Conservation (phyloP, 2,888 invertebrate genomes). For the Coecobrya sp. region DNA sequence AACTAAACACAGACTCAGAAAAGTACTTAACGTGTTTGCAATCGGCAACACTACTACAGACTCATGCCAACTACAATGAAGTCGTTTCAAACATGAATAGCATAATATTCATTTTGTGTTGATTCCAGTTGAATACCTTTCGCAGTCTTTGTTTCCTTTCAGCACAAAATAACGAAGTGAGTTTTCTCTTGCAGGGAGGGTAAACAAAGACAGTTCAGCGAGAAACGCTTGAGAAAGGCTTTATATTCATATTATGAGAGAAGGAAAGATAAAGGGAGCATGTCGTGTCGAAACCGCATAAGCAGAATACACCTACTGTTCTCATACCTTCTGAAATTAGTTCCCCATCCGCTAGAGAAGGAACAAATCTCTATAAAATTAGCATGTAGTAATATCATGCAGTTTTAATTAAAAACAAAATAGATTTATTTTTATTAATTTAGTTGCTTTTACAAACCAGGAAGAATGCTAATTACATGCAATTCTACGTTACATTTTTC, state of each 20-base stretch:
- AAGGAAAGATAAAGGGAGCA: not conserved
- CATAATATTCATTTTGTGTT: slow-evolving; percentile 27
- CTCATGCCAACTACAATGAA: not conserved
- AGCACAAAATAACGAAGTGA: not conserved
- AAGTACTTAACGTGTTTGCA: not conserved
- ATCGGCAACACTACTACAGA: not conserved
- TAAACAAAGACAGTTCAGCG: not conserved
- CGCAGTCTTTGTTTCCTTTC: slow-evolving; percentile 8
- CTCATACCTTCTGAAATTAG: not conserved
- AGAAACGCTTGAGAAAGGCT: not conserved
- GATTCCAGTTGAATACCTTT: slow-evolving; percentile 60
- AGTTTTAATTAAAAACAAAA: slow-evolving; percentile 12
- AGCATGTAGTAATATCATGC: not conserved
- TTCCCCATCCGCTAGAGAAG: not conserved
- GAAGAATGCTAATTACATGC: slow-evolving; percentile 30
- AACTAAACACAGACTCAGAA: not conserved
- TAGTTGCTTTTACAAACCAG: slow-evolving; percentile 11
- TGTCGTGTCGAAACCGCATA: slow-evolving; percentile 38
- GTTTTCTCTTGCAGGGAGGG: not conserved
- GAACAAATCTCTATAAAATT: not conserved
- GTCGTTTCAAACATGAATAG: slow-evolving; percentile 15
- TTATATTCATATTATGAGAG: not conserved
- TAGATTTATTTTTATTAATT: not conserved
- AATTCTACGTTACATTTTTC: slow-evolving; percentile 51
- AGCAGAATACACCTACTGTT: not conserved